A percentile compares a stretch with the other conserved stretches of the same genome.
These are phyloP conservation scores for Drosophila insularis DNA, from an alignment of 1,140 invertebrate genomes.

Conservation along the genomic window DNA sequence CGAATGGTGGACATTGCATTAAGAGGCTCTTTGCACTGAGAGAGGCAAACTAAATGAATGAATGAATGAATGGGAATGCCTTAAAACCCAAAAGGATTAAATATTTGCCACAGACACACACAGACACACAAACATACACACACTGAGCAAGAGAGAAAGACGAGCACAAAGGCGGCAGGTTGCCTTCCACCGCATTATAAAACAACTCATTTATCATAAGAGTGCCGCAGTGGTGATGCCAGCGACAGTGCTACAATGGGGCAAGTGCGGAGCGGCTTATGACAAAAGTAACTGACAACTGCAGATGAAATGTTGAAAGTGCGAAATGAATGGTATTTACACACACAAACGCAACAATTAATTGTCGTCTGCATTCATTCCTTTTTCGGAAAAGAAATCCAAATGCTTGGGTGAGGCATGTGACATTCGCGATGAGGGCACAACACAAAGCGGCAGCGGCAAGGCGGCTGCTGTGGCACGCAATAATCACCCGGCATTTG, in stretches of 20 bases:
- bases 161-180: slow-evolving; percentile 36
- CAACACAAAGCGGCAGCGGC: background rate
- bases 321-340: slow-evolving; percentile 59
- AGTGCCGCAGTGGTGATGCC: slow-evolving; percentile 29
- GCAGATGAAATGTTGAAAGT: slow-evolving; percentile 80
- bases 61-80: slow-evolving; percentile 46
- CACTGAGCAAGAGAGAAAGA: background rate
- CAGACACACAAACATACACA: slow-evolving; percentile 23
- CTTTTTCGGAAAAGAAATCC: slow-evolving; percentile 40
- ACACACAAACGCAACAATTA: slow-evolving; percentile 74
- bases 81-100: slow-evolving; percentile 61
- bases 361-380: slow-evolving; percentile 70
- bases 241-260: background rate
- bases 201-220: slow-evolving; percentile 79
- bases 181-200: slow-evolving; percentile 65
- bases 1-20: slow-evolving; percentile 20
- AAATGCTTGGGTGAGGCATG: slow-evolving; percentile 21
- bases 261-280: slow-evolving; percentile 14
- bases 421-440: background rate
- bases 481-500: slow-evolving; percentile 73
- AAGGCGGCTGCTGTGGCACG: slow-evolving; percentile 50
- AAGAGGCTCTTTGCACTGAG: slow-evolving; percentile 50
- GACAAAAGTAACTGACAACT: slow-evolving; percentile 75
- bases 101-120: slow-evolving; percentile 37
- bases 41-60: slow-evolving; percentile 57